Evolutionary conservation across 2,888 invertebrate species (phyloP).

Genomic region (Drosophila eohydei): DNA sequence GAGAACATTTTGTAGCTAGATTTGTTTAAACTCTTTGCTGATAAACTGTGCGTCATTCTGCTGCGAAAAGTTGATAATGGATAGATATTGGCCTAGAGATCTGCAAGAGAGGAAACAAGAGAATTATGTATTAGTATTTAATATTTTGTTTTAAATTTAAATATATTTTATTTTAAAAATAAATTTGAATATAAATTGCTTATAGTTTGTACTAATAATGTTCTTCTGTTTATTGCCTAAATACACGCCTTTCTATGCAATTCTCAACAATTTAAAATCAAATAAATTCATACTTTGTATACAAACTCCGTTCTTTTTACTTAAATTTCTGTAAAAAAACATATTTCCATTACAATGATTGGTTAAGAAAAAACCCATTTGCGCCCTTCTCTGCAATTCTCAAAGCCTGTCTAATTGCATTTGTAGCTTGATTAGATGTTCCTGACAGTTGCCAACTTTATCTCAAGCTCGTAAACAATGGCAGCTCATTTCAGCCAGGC

Average conservation of each 20-base stretch:
- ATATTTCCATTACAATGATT: not conserved
- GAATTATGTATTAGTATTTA: not conserved
- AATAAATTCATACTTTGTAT: not conserved
- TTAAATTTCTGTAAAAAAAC: not conserved
- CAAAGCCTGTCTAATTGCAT: slow-evolving; percentile 8
- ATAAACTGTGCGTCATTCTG: slow-evolving; percentile 58
- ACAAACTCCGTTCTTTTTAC: rapidly evolving
- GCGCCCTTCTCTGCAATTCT: slow-evolving; percentile 14
- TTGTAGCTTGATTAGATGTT: slow-evolving; percentile 10
- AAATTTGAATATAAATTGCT: not conserved
- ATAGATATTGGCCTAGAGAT: slow-evolving; percentile 51
- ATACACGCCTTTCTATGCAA: not conserved
- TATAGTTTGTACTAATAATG: not conserved
- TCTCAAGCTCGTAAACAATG: slow-evolving; percentile 4
- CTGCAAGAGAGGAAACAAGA: slow-evolving; percentile 36
- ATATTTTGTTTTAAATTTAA: not conserved
- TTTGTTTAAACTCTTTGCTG: slow-evolving; percentile 24
- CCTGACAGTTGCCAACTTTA: not conserved
- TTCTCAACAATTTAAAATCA: no score
- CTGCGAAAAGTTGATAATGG: slow-evolving; percentile 12
- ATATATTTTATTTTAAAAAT: no score
- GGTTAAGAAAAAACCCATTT: not conserved
- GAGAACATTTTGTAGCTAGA: slow-evolving; percentile 73
- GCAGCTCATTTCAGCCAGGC: slow-evolving; percentile 19
- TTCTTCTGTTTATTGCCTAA: not conserved